These are phyloP conservation scores for Neodon shergylaensis DNA, from an alignment of 2,113 vertebrate genomes.

Conservation along the genomic window DNA sequence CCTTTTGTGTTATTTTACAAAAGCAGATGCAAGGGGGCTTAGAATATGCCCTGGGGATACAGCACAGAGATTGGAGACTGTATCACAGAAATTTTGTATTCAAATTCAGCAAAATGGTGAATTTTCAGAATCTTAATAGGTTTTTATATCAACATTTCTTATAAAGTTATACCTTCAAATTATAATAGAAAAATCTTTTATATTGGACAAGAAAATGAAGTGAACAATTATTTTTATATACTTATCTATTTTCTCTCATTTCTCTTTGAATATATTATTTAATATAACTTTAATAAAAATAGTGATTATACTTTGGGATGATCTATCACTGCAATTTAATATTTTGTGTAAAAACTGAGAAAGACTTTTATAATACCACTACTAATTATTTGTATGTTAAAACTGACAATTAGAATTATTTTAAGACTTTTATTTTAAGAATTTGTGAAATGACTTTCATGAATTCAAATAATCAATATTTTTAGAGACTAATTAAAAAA, in stretches of 20 bases:
- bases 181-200: not conserved
- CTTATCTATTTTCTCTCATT: not conserved
- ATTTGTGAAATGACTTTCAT: not conserved
- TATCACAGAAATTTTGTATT: not conserved
- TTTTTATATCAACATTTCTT: not conserved
- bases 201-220: not conserved
- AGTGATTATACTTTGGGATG: not conserved
- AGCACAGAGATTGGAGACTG: not conserved
- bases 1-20: not conserved
- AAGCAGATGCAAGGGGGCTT: not conserved
- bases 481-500: not conserved
- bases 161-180: constrained; percentile 18
- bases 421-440: not conserved
- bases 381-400: constrained; percentile 32
- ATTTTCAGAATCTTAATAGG: not conserved
- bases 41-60: not conserved
- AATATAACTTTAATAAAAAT: not conserved
- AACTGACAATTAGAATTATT: constrained; percentile 2
- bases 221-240: constrained; percentile 15
- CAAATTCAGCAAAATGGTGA: not conserved
- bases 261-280: not conserved
- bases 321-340: not conserved
- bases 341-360: constrained; percentile 37
- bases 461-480: not conserved
- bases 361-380: not conserved